Evolutionary conservation across 2,797 vertebrate species (phyloP), one percentile per base, ranked within the genome.

Genomic region (Meda fulgida): DNA sequence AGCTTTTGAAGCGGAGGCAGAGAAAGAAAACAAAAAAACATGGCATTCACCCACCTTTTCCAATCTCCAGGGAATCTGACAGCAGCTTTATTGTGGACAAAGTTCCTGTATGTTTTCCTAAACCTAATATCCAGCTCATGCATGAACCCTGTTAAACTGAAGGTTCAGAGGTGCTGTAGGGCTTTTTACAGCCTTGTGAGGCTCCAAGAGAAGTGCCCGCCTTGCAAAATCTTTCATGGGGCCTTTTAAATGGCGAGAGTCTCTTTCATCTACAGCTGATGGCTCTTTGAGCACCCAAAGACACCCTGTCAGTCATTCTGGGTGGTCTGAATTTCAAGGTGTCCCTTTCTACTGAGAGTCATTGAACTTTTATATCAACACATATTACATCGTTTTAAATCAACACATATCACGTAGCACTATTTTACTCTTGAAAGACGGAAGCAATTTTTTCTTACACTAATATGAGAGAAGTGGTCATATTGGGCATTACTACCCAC

Each of bases 1-100:
- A 73, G 67, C 84, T 85, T 85, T 80, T 8, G n/a, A 65, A 51
- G 69, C 3, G 77, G 76, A 80, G 77, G 77, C 55, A 73, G 55
- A 73, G 18, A 60, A 71, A 72, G 80, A 84, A 79, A 72, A 79
- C 83, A 79, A 48, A 85, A 83, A 80, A 85, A 66, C 77, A 80
- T 36, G 84, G 55, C 67, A 40, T 63, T 80, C 77, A 85, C 66
- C 84, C 77, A 73, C 67, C 77, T 60, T 72, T 71, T 36, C 73
- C 55, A 36, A 38, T 80, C 83, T 79, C 76, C 29, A 48, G 84
- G 69, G 69, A 80, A 78, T 26, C 58, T n/a, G 31, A 38, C 77
- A 72, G 58, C 69, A 66, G 40, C 43, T 80, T 65, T 80, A 31
- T 70, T 58, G 65, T 43, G 46, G 48, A 63, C n/a, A 70, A 48